phyloP scores from a whole-genome alignment of 2,797 vertebrate genomes.

The Rhincodon typus region DNA sequence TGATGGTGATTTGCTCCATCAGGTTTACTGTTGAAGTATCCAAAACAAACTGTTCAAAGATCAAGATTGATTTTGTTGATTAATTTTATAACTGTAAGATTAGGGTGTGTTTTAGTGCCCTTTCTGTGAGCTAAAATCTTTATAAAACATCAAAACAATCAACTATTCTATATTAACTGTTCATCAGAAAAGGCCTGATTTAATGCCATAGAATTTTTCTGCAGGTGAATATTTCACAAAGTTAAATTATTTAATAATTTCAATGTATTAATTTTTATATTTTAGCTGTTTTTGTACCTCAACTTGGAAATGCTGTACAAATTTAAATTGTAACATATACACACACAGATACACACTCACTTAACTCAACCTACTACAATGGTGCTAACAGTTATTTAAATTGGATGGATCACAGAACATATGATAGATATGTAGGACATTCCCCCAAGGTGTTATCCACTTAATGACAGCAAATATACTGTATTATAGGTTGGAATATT shows the following conservation, averaged over 20 bases:
- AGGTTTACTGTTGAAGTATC: neutral
- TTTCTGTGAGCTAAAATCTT: neutral
- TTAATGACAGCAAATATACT: neutral
- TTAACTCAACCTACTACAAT: neutral
- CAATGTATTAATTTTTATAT: neutral
- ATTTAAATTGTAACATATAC: neutral
- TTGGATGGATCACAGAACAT: neutral
- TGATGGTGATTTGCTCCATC: neutral
- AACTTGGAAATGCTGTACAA: neutral
- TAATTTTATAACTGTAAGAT: neutral
- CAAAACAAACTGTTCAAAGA: neutral
- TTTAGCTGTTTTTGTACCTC: neutral
- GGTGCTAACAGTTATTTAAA: neutral
- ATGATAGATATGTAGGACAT: neutral
- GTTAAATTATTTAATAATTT: neutral
- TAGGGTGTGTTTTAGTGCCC: neutral
- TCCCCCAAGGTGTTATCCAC: neutral
- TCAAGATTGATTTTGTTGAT: neutral
- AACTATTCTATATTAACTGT: neutral
- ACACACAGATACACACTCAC: neutral
- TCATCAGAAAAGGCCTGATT: neutral
- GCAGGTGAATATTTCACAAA: neutral
- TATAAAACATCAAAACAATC: neutral
- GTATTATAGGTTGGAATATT: neutral
- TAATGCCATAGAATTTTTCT: neutral